Conservation (phyloP, 2,888 invertebrate genomes). For the Chrysolina oricalcia region DNA sequence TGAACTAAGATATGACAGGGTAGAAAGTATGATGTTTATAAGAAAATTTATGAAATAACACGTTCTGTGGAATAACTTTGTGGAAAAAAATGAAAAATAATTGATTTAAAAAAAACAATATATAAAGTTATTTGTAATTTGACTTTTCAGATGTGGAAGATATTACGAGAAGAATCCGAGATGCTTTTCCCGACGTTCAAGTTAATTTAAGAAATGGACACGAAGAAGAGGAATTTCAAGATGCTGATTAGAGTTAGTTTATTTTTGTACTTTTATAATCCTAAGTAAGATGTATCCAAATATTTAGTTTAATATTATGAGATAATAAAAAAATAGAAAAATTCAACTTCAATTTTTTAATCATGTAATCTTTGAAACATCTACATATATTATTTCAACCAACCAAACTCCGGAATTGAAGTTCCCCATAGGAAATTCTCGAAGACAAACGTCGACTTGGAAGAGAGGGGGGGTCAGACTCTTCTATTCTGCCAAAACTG, state of each 20-base stretch:
- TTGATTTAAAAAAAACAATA: conserved; percentile 15
- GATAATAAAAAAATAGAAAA: conserved; percentile 4
- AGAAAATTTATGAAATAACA: too few relatives aligned
- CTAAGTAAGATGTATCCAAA: neutral
- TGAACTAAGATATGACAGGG: too few relatives aligned
- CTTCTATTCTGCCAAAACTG: conserved; percentile 19
- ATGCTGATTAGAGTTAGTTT: conserved; percentile 73
- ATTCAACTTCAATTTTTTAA: neutral
- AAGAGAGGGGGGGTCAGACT: neutral
- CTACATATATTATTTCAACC: conserved; percentile 13
- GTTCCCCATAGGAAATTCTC: neutral
- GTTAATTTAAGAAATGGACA: conserved; percentile 65
- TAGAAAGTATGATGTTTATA: too few relatives aligned
- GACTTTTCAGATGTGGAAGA: conserved; percentile 60
- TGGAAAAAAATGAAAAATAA: too few relatives aligned
- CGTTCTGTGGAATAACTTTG: too few relatives aligned
- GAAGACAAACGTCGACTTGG: neutral
- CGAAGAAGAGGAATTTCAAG: conserved; percentile 75
- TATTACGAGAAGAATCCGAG: conserved; percentile 68
- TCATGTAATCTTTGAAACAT: neutral
- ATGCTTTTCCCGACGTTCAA: conserved; percentile 67
- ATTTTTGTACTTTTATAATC: conserved; percentile 44
- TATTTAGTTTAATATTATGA: neutral
- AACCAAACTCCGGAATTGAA: neutral
- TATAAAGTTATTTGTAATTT: too few relatives aligned